Evolutionary conservation across 2,113 vertebrate species (phyloP), one percentile per base, ranked within the genome.

Genomic region (Cyphomyrus discorhynchus): DNA sequence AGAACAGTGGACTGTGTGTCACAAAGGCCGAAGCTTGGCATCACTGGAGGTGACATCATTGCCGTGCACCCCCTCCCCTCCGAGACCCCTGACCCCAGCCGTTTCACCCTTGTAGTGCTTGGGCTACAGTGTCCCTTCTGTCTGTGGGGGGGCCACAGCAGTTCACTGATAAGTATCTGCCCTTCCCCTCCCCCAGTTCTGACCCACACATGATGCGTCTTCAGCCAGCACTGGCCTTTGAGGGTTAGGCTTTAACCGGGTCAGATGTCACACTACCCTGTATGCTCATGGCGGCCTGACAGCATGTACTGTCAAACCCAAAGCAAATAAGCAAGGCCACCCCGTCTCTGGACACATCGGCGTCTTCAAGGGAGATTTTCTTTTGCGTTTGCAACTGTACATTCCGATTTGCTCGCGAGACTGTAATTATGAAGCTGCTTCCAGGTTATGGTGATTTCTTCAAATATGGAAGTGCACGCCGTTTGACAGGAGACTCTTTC

Each of bases 11-110:
- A 77, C 90, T 88, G 35, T 87, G 88, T 90, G 88, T 91, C 90
- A 31, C 17, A 52, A 19, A 42, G 53, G 74, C 87, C 24, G 27
- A 24, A 11, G 77, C 92, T 91, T 86, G 66, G 87, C 86, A 90
- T 31, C 24, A 42, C 39, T 39, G 11, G 39, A 21, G 89, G 93
- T 95, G 95, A 96, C 95, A 95, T 95, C 95, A 95, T 92, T 94
- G 93, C 94, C 92, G 91, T 92, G 91, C 94, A 19, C 53, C n/a
- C 49, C 86, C 86, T 58, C 86, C 49, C 15, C n/a, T 13, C 92
- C 90, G 77, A 45, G 92, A 95, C 95, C 94, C 91, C 45, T 94
- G 92, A 93, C 93, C 93, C 90, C 89, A 90, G 92, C 92, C 91
- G 91, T 92, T 92, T 95, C 94, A 95, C 93, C 94, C 92, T 15